Percentiles rank a stretch among this genome's conserved stretches.
Evolutionary conservation across 2,797 vertebrate genomes (phyloP).

Genomic region (Numenius phaeopus): DNA sequence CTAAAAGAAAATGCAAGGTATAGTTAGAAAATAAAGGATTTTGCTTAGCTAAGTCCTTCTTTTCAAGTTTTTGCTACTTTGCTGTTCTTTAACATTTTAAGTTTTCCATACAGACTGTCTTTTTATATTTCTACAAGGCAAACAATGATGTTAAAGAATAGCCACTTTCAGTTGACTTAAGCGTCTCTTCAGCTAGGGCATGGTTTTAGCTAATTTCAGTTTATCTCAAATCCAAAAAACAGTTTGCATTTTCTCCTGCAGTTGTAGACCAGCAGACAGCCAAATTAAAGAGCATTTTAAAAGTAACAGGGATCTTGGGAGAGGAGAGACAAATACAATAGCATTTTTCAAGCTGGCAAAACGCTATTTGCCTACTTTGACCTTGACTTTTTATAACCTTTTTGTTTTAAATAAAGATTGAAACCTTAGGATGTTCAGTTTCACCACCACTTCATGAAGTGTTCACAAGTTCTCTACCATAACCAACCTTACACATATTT

Average conservation of each 20-base stretch:
- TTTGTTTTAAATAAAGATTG: constrained; percentile 46
- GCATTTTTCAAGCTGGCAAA: constrained; percentile 32
- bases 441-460: background rate
- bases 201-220: background rate
- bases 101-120: background rate
- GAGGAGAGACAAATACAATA: constrained; percentile 14
- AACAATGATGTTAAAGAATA: background rate
- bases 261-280: background rate
- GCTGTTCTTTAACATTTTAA: background rate
- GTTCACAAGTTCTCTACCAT: background rate
- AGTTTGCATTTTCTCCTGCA: background rate
- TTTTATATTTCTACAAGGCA: background rate
- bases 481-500: background rate
- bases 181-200: background rate
- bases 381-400: constrained; percentile 22
- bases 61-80: background rate
- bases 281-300: constrained; percentile 31
- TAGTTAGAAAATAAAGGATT: background rate
- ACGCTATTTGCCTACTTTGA: constrained; percentile 7
- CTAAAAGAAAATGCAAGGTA: background rate
- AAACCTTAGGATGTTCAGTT: constrained; percentile 24
- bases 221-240: background rate
- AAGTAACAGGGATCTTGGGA: constrained; percentile 15
- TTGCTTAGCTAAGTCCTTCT: background rate
- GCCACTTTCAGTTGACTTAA: background rate